phyloP scores from a whole-genome alignment of 1,140 invertebrate genomes.

The Drosophila burlai region DNA sequence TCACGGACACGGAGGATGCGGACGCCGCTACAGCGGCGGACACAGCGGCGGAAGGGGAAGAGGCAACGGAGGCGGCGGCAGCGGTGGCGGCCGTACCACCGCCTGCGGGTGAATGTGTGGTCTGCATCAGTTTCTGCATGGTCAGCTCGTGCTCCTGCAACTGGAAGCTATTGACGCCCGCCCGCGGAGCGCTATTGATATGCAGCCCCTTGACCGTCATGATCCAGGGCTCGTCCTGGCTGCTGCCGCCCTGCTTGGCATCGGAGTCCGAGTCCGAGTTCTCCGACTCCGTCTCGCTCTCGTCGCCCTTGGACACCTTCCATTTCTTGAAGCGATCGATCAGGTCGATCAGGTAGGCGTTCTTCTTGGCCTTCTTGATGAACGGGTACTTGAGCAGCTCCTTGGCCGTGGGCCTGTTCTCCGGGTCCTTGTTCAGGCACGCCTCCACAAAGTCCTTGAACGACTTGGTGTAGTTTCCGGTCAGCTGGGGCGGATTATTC shows the following conservation, averaged over 20 bases:
- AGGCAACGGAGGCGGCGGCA: not conserved
- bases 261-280: constrained; percentile 93
- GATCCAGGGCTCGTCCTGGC: constrained; percentile 95
- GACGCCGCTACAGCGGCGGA: constrained; percentile 17
- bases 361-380: constrained; percentile 98
- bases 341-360: constrained; percentile 97
- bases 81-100: not conserved
- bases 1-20: constrained; percentile 47
- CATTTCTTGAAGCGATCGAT: constrained; percentile 98
- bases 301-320: constrained; percentile 95
- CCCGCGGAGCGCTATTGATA: constrained; percentile 85
- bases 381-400: constrained; percentile 97
- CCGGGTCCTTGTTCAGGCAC: constrained; percentile 99
- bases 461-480: constrained; percentile 97
- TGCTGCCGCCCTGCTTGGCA: constrained; percentile 92
- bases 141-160: constrained; percentile 77
- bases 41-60: constrained; percentile 20
- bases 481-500: constrained; percentile 99
- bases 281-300: constrained; percentile 97
- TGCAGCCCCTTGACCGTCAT: constrained; percentile 95
- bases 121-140: constrained; percentile 78
- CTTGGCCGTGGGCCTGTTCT: constrained; percentile 98
- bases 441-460: constrained; percentile 99
- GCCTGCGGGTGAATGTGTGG: constrained; percentile 64
- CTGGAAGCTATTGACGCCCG: constrained; percentile 74